Evolutionary conservation across 2,888 invertebrate species (phyloP).

Genomic region (Acanthosoma haemorrhoidale): DNA sequence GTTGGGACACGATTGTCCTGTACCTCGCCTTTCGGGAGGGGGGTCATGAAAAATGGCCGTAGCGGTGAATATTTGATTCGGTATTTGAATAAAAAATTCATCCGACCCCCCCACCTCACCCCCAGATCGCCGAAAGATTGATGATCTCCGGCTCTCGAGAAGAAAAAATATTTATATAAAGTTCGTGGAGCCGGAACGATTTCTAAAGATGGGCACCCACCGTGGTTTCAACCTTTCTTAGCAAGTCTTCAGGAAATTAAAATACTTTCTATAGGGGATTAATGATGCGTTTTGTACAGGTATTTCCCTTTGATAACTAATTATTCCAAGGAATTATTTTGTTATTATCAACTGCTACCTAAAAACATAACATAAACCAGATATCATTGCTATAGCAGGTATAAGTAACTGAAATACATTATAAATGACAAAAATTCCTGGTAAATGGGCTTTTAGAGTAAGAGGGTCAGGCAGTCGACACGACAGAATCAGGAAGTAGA

Average conservation of each 20-base stretch:
- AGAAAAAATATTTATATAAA: conserved; percentile 18
- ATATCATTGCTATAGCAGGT: too few relatives aligned
- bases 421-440: too few relatives aligned
- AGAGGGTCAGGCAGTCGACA: too few relatives aligned
- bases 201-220: not conserved
- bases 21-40: not conserved
- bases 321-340: too few relatives aligned
- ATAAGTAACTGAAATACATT: too few relatives aligned
- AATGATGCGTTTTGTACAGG: conserved; percentile 8
- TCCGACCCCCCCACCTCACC: not conserved
- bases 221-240: not conserved
- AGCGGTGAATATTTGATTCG: conserved; percentile 27
- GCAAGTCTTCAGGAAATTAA: not conserved
- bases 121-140: conserved; percentile 5
- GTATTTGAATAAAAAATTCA: conserved; percentile 29
- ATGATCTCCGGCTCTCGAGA: conserved; percentile 7
- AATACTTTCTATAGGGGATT: conserved; percentile 3
- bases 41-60: conserved; percentile 13
- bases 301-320: too few relatives aligned
- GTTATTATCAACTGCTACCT: too few relatives aligned
- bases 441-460: too few relatives aligned
- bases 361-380: too few relatives aligned
- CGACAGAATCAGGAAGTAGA: too few relatives aligned
- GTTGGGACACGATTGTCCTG: not conserved
- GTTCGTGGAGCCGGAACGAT: not conserved